Base-by-base conservation (phyloP, 1,140 invertebrate species). In the Galleria mellonella region DNA sequence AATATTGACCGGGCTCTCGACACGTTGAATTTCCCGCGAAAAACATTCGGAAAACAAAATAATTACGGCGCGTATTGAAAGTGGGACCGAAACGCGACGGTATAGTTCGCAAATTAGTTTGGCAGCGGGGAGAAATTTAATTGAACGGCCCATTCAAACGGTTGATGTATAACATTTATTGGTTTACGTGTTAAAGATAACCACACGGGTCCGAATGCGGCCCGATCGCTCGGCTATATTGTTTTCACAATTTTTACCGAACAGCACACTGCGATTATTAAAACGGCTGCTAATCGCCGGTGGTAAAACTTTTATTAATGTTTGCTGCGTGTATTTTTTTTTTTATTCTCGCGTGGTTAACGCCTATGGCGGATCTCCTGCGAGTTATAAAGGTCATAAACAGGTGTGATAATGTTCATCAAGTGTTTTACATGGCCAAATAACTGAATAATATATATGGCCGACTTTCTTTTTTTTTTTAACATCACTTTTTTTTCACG, bases 161-260 rank as follows among this genome's bases (percentile, higher is more conserved):
- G 54, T 54, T 75, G 77, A 82, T 77, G 66, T 79, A 82, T 82
- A 77, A 77, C 73, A 77, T 82, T 77, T 82, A 82, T 82, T 77
- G 77, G 69, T 72, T 75, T 71, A 69, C 73, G 75, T 75, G 77
- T 77, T 81, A 77, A 75, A 77, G 69, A 75, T 74, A 76, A 69
- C 68, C 55, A 49, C 59, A 66, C 50, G 58, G 61, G 42, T 44
- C 43, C 59, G 17, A 3, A 23, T 6, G 2, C 17, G 2, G 17
- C 2, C 17, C 17, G 17, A 23, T 23, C 2, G 17, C 17, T 6
- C 2, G 6, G 17, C 17, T 2, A 23, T 23, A 23, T 23, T 23
- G 17, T 23, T 2, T 23, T 43, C 50, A 47, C 38, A 6, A 29
- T 69, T 60, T 64, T 51, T 57, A 57, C 57, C 43, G 45, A 58